Percentiles rank a stretch among this genome's conserved stretches.
Evolutionary conservation across 2,888 invertebrate genomes (phyloP).

Genomic region (Crossocerus cetratus): DNA sequence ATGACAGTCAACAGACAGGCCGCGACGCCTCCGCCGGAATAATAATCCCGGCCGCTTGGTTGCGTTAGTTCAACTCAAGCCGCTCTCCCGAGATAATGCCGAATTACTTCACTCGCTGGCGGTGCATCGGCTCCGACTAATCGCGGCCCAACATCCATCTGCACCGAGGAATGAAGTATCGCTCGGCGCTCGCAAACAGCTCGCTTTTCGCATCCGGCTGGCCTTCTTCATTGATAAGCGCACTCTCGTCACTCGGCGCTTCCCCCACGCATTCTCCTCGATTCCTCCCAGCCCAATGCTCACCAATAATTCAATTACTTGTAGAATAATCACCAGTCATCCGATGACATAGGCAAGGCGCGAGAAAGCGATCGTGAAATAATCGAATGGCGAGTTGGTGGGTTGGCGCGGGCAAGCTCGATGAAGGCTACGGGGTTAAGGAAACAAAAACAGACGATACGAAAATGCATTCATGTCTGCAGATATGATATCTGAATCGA

Average conservation of each 20-base stretch:
- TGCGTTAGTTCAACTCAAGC: too few species aligned
- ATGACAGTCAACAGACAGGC: constrained; percentile 3
- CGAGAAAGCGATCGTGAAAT: background rate
- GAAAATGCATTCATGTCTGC: constrained; percentile 59
- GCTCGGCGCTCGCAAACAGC: too few species aligned
- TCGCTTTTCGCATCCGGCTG: background rate
- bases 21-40: background rate
- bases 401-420: constrained; percentile 3
- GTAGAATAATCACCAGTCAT: too few species aligned
- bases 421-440: constrained; percentile 60
- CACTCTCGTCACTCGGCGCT: background rate
- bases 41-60: background rate
- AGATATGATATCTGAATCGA: constrained; percentile 66
- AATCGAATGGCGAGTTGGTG: background rate
- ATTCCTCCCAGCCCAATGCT: too few species aligned
- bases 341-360: too few species aligned
- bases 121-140: too few species aligned
- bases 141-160: too few species aligned
- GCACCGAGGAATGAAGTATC: too few species aligned
- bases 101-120: too few species aligned
- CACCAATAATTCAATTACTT: too few species aligned
- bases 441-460: constrained; percentile 55
- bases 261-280: too few species aligned
- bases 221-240: background rate
- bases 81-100: too few species aligned